Percentiles rank a stretch among this genome's conserved stretches.
phyloP scores from a whole-genome alignment of 2,113 vertebrate genomes.

The Cacatua alba region DNA sequence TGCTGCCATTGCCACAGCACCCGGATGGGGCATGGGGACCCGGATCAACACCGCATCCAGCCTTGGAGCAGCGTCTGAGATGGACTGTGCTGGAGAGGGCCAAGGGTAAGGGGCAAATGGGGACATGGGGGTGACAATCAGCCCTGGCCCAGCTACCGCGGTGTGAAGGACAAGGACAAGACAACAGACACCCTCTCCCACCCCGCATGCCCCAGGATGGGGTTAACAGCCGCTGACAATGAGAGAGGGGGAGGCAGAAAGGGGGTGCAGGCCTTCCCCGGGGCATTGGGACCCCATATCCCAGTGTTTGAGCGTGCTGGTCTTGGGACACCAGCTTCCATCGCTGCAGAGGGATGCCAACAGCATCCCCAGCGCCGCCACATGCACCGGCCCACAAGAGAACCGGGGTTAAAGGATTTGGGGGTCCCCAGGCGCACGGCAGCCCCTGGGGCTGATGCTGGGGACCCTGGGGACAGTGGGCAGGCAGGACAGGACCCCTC shows the following conservation, averaged over 20 bases:
- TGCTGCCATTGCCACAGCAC: rapidly evolving
- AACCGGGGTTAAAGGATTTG: not conserved
- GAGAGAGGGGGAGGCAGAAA: conserved; percentile 68
- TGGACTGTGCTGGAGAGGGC: not conserved
- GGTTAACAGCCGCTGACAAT: conserved; percentile 58
- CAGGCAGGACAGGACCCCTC: not conserved
- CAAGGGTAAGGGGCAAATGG: not conserved
- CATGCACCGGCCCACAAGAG: rapidly evolving
- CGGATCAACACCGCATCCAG: rapidly evolving
- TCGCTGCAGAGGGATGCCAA: not conserved
- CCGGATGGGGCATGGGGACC: rapidly evolving
- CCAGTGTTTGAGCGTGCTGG: rapidly evolving
- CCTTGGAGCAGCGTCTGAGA: not conserved
- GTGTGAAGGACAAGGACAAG: conserved; percentile 34
- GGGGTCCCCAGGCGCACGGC: not conserved
- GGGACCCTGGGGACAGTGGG: not conserved
- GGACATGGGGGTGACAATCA: not conserved
- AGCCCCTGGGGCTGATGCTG: not conserved
- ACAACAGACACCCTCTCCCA: conserved; percentile 40
- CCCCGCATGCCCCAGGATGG: not conserved
- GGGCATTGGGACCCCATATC: not conserved
- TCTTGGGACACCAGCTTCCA: not conserved
- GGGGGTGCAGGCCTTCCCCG: not conserved
- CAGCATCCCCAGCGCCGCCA: rapidly evolving
- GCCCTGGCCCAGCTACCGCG: not conserved